Conservation (phyloP, 2,888 invertebrate species). For the Xanthorhoe designata region DNA sequence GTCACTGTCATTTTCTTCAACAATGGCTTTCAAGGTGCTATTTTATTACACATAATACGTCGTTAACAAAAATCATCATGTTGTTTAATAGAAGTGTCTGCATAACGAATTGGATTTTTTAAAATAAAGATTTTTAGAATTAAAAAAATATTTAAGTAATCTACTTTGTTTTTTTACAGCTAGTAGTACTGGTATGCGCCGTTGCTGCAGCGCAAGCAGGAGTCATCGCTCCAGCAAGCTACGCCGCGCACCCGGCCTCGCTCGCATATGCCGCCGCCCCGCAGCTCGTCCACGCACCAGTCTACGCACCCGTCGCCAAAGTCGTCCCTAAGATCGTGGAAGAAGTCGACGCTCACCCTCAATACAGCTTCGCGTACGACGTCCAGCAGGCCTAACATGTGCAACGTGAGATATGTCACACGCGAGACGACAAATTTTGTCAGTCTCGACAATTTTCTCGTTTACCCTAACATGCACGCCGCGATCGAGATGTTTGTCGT, state of each 20-base stretch:
- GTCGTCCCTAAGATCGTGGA: constrained; percentile 58
- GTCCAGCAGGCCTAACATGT: too few species aligned
- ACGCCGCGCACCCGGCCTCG: constrained; percentile 61
- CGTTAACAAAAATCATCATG: too few species aligned
- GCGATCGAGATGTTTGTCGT: too few species aligned
- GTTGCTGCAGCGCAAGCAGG: constrained; percentile 70
- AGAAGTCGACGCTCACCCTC: constrained; percentile 51
- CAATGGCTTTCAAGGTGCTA: constrained; percentile 79
- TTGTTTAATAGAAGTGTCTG: neutral
- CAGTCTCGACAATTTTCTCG: too few species aligned
- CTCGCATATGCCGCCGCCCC: constrained; percentile 53
- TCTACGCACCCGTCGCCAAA: constrained; percentile 52
- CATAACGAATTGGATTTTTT: too few species aligned
- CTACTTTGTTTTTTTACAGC: constrained; percentile 48
- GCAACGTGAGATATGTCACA: too few species aligned
- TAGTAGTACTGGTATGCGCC: constrained; percentile 68
- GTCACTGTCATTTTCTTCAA: constrained; percentile 59
- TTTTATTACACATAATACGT: too few species aligned
- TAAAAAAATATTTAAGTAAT: too few species aligned
- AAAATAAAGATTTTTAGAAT: too few species aligned
- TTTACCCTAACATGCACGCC: too few species aligned
- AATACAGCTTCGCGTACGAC: too few species aligned
- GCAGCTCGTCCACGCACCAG: constrained; percentile 30
- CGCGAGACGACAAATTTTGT: too few species aligned
- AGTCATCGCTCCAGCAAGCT: constrained; percentile 59